phyloP scores from a whole-genome alignment of 2,797 vertebrate genomes.

The Rhynchonycteris naso region DNA sequence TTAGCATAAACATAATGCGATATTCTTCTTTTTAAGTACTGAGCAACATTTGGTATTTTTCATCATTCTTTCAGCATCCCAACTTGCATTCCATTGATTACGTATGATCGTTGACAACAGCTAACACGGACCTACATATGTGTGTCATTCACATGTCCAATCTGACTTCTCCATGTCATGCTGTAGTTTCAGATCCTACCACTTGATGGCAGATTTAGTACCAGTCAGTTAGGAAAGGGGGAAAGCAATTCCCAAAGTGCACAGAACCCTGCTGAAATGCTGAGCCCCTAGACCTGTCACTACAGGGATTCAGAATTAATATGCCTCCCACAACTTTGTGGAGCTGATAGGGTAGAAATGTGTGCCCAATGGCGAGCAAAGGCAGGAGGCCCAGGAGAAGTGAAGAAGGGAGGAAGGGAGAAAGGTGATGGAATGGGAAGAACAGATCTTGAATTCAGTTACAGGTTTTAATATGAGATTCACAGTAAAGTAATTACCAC shows the following conservation, averaged over 20 bases:
- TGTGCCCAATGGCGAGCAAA: rapidly evolving
- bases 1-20: not conserved
- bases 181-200: conserved; percentile 68
- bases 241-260: not conserved
- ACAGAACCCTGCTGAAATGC: not conserved
- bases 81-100: not conserved
- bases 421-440: not conserved
- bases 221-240: conserved; percentile 31
- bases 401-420: not conserved
- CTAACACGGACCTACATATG: not conserved
- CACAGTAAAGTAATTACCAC: not conserved
- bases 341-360: too few relatives aligned
- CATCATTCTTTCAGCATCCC: not conserved
- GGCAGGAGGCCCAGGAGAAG: not conserved
- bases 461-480: not conserved
- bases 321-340: not conserved
- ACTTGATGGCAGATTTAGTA: conserved; percentile 68
- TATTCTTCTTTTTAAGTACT: not conserved
- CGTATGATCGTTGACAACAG: not conserved
- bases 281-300: not conserved
- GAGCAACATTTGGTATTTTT: not conserved
- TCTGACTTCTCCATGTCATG: not conserved
- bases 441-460: not conserved
- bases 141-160: not conserved
- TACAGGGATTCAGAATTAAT: not conserved